Evolutionary conservation across 2,113 vertebrate genomes (phyloP), one percentile per base, ranked within the genome.

Genomic region (Takifugu flavidus): DNA sequence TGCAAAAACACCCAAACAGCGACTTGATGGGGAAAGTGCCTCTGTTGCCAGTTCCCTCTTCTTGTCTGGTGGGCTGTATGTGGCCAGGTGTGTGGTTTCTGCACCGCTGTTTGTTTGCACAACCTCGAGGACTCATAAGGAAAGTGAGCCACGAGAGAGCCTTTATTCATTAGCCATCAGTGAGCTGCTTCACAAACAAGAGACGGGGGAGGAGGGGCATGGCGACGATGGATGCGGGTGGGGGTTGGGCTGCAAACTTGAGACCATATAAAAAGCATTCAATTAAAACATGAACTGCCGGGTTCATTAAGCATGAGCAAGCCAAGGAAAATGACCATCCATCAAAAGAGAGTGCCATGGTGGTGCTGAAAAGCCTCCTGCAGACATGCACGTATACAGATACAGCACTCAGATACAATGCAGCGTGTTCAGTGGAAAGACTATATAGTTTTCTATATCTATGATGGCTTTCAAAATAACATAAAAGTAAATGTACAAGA

Each of bases 271-370:
- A 84, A 87, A 85, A 84, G 82, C 86, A 80, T 91, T 90, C 84
- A 90, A 88, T 91, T 89, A 90, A 88, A 86, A 83, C 77, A 74
- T 82, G 73, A 83, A 88, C 55, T 82, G 79, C 75, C 82, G 75
- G 87, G 82, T 89, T 90, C 87, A 89, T 90, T 90, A 87, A 86
- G 79, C 85, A 62, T 80, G 74, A 86, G 75, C 75, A 85, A 77
- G 83, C 84, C 79, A 57, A 87, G 88, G 85, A 87, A 90, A 89
- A 87, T 89, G 80, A 85, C 77, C 83, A 89, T 89, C 85, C 74
- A 89, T 90, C 85, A 87, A 80, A 65, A 66, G 64, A 73, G 76
- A 87, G 73, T 68, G 75, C 67, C 13, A 62, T 65, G 65, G 78
- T 56, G 43, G 62, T 0, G 13, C 67, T 44, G 67, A 31, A 67